These are phyloP conservation scores for Manis javanica DNA, from an alignment of 2,797 vertebrate genomes.

Conservation along the genomic window DNA sequence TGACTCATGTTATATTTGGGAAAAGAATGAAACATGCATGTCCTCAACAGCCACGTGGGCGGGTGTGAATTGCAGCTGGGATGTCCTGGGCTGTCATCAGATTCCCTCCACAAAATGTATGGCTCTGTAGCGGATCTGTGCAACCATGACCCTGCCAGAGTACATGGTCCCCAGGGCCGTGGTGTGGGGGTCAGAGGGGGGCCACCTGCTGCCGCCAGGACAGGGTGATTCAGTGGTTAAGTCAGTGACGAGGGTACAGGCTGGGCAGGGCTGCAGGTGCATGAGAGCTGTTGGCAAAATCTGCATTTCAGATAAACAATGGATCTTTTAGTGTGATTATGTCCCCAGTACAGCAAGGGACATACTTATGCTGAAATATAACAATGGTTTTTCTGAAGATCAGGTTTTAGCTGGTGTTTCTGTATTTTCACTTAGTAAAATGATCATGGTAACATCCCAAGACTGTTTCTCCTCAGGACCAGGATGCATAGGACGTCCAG, in stretches of 20 bases:
- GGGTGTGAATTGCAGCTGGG: rapidly evolving
- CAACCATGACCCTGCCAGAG: too few species aligned
- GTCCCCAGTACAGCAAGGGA: neutral
- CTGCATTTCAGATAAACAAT: neutral
- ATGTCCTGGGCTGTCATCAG: rapidly evolving
- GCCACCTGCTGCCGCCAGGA: too few species aligned
- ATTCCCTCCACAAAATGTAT: neutral
- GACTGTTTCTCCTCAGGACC: neutral
- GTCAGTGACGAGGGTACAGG: too few species aligned
- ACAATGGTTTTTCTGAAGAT: neutral
- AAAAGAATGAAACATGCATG: rapidly evolving
- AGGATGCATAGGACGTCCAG: too few species aligned
- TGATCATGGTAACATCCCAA: too few species aligned
- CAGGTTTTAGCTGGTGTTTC: neutral
- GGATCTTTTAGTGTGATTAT: neutral
- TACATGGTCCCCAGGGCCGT: neutral
- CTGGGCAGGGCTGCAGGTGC: too few species aligned
- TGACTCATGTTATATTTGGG: neutral
- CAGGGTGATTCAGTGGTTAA: neutral
- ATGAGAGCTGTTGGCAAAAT: too few species aligned
- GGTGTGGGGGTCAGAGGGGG: too few species aligned
- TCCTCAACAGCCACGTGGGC: rapidly evolving
- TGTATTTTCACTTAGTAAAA: neutral
- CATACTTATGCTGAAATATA: too few species aligned
- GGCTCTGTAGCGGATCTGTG: too few species aligned